Conservation (phyloP, 2,113 vertebrate genomes). For the Stomatorhinus ivindoensis region DNA sequence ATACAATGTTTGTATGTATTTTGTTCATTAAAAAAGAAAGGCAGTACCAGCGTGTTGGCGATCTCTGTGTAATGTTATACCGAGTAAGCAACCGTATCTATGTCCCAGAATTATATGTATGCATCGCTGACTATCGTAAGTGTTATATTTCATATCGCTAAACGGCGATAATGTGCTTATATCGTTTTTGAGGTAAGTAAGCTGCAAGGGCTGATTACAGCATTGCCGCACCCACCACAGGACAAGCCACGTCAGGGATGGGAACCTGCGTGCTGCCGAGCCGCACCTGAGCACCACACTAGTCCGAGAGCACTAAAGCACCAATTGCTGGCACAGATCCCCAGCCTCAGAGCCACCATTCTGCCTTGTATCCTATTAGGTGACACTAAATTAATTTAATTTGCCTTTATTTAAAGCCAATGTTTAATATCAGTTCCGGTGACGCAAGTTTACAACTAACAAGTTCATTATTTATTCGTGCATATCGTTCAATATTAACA, state of each 20-base stretch:
- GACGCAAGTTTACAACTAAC: background rate
- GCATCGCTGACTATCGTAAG: background rate
- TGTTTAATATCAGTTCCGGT: background rate
- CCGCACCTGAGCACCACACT: too few relatives aligned
- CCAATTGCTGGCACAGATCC: too few relatives aligned
- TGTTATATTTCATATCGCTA: background rate
- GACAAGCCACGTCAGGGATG: too few relatives aligned
- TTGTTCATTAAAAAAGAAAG: background rate
- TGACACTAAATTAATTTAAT: background rate
- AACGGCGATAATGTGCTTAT: background rate
- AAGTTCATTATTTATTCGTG: background rate
- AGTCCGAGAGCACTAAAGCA: too few relatives aligned
- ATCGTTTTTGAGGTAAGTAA: background rate
- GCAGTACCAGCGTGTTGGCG: background rate
- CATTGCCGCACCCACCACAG: too few relatives aligned
- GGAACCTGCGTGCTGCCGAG: too few relatives aligned
- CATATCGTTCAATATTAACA: background rate
- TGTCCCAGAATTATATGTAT: background rate
- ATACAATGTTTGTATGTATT: background rate
- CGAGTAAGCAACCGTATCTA: background rate
- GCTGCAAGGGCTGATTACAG: too few relatives aligned
- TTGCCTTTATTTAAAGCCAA: background rate
- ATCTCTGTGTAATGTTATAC: background rate
- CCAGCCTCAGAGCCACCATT: too few relatives aligned
- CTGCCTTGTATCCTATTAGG: background rate